Percentiles rank a stretch among this genome's conserved stretches.
phyloP scores from a whole-genome alignment of 2,888 invertebrate species.

The Incurvaria masculella region DNA sequence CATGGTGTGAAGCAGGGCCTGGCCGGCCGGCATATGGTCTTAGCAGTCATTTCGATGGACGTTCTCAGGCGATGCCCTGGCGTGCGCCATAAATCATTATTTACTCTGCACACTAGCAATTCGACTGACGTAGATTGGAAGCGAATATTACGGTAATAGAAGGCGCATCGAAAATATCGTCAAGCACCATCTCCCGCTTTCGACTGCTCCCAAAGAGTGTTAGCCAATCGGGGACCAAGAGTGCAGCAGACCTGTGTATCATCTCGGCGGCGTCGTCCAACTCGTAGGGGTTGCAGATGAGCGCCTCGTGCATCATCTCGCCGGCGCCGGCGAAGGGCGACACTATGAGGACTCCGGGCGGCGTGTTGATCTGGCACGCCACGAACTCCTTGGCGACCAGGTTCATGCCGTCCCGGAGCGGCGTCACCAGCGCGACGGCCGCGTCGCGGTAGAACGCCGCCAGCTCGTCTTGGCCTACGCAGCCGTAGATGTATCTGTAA shows the following conservation, averaged over 20 bases:
- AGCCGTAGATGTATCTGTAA: slow-evolving; percentile 82
- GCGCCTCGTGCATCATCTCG: slow-evolving; percentile 91
- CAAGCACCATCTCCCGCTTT: too few relatives aligned
- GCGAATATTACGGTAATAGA: neutral
- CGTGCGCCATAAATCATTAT: too few relatives aligned
- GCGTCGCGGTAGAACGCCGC: slow-evolving; percentile 86
- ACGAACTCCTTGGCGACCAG: slow-evolving; percentile 91
- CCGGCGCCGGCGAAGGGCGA: slow-evolving; percentile 92
- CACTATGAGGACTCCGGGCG: slow-evolving; percentile 82
- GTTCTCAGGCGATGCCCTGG: too few relatives aligned
- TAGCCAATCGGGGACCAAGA: neutral
- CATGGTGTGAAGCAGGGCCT: too few relatives aligned
- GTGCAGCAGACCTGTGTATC: slow-evolving; percentile 61
- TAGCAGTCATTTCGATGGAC: too few relatives aligned
- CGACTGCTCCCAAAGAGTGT: neutral
- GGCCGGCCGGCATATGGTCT: too few relatives aligned
- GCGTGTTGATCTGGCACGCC: slow-evolving; percentile 84
- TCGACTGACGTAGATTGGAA: too few relatives aligned
- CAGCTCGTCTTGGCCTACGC: slow-evolving; percentile 80
- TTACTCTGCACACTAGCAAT: too few relatives aligned
- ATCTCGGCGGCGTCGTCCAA: slow-evolving; percentile 84
- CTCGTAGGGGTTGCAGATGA: slow-evolving; percentile 88
- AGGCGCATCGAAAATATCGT: neutral
- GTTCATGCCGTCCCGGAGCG: slow-evolving; percentile 88
- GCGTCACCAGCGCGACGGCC: slow-evolving; percentile 84